A percentile compares a stretch with the other conserved stretches of the same genome.
Conservation (phyloP, 2,797 vertebrate species). For the Pitangus sulphuratus region DNA sequence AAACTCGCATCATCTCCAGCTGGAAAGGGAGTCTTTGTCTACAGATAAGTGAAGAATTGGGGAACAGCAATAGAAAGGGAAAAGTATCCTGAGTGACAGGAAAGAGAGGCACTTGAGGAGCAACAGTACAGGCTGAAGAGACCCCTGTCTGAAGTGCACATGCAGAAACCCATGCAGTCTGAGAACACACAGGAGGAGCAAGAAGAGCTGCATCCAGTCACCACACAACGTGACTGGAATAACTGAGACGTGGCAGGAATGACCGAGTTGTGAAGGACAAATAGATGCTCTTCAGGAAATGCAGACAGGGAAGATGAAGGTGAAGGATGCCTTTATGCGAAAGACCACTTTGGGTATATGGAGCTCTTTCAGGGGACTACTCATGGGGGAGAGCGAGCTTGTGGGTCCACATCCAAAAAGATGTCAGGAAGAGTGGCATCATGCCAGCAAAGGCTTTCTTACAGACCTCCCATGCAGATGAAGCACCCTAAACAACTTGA, state of each 20-base stretch:
- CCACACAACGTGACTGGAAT: neutral
- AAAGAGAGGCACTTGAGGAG: neutral
- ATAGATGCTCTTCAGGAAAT: neutral
- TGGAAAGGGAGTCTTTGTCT: neutral
- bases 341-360: neutral
- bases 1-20: neutral
- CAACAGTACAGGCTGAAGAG: neutral
- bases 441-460: neutral
- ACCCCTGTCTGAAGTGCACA: neutral
- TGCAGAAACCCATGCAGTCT: neutral
- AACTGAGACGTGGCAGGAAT: neutral
- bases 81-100: neutral
- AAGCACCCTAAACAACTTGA: neutral
- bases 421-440: neutral
- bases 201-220: neutral
- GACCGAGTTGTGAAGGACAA: neutral
- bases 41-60: neutral
- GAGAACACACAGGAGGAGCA: neutral
- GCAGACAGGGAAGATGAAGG: neutral
- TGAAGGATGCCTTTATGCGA: neutral
- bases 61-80: neutral
- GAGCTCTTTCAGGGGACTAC: neutral
- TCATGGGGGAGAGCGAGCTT: neutral
- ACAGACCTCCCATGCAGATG: rapidly evolving
- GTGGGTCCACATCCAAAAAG: neutral